Evolutionary conservation across 2,797 vertebrate genomes (phyloP).

Genomic region (Sciurus carolinensis): DNA sequence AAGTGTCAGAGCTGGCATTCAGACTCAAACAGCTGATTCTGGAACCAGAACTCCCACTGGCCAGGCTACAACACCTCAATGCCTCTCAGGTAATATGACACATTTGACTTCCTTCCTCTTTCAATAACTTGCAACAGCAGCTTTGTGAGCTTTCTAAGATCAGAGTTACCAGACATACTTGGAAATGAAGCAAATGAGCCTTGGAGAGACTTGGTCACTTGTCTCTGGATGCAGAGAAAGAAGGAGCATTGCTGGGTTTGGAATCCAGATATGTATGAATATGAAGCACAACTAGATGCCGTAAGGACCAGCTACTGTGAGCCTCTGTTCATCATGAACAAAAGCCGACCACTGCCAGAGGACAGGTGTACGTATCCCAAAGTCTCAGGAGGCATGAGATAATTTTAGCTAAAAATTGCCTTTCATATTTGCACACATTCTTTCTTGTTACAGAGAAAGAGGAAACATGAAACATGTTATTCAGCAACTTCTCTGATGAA

Average conservation of each 20-base stretch:
- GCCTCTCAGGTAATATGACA: not conserved
- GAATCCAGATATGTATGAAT: not conserved
- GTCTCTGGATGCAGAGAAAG: not conserved
- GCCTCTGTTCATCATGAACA: not conserved
- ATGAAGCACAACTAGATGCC: not conserved
- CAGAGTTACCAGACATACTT: not conserved
- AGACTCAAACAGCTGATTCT: not conserved
- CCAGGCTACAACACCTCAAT: not conserved
- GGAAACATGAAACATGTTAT: not conserved
- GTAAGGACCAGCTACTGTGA: not conserved
- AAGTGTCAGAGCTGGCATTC: not conserved
- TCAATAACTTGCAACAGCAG: not conserved
- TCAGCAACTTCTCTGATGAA: conserved; percentile 4
- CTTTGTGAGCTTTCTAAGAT: not conserved
- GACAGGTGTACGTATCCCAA: not conserved
- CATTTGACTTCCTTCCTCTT: not conserved
- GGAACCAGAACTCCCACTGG: not conserved
- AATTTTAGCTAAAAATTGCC: not conserved
- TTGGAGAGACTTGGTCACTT: not conserved
- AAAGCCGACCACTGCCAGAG: not conserved
- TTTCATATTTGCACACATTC: not conserved
- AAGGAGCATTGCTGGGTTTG: not conserved
- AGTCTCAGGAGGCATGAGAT: not conserved
- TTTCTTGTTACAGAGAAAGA: conserved; percentile 26
- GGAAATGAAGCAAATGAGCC: not conserved